A percentile compares a stretch with the other conserved stretches of the same genome.
Evolutionary conservation across 1,140 invertebrate genomes (phyloP).

Genomic region (Eriocheir sinensis): DNA sequence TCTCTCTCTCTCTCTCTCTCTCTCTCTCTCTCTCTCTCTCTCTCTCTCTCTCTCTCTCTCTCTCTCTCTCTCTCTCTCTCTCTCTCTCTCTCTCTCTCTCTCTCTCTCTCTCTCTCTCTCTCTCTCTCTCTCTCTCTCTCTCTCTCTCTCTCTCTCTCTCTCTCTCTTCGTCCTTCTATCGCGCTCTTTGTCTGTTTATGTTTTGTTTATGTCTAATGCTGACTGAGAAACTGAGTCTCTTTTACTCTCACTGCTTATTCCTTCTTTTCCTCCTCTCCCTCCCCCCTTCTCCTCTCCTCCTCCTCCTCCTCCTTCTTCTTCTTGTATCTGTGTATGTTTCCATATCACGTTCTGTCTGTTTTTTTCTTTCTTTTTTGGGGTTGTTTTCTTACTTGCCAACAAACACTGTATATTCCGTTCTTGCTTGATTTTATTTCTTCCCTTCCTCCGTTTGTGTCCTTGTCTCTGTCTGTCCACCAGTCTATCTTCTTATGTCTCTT

Average conservation of each 20-base stretch:
- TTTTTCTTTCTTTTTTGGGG: no score
- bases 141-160: conserved; percentile 3
- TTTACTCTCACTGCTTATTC: conserved; percentile 14
- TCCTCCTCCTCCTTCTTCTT: no score
- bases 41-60: conserved; percentile 47
- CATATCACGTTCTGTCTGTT: no score
- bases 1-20: not conserved
- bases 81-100: conserved; percentile 40
- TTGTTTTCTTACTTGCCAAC: no score
- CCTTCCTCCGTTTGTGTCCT: not conserved
- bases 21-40: conserved; percentile 40
- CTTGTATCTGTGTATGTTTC: no score
- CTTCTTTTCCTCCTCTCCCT: conserved; percentile 29
- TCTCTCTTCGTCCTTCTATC: conserved; percentile 29
- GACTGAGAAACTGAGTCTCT: no score
- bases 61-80: conserved; percentile 43
- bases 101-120: conserved; percentile 31
- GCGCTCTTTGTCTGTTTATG: not conserved
- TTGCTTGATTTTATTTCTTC: no score
- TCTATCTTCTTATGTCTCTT: no score
- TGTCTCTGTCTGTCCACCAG: no score
- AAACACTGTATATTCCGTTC: no score
- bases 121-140: not conserved
- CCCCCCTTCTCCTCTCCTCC: conserved; percentile 30
- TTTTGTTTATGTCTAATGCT: no score